Percentiles rank a stretch among this genome's conserved stretches.
These are phyloP conservation scores for Machimus atricapillus DNA, from an alignment of 2,888 invertebrate genomes.

Conservation along the genomic window DNA sequence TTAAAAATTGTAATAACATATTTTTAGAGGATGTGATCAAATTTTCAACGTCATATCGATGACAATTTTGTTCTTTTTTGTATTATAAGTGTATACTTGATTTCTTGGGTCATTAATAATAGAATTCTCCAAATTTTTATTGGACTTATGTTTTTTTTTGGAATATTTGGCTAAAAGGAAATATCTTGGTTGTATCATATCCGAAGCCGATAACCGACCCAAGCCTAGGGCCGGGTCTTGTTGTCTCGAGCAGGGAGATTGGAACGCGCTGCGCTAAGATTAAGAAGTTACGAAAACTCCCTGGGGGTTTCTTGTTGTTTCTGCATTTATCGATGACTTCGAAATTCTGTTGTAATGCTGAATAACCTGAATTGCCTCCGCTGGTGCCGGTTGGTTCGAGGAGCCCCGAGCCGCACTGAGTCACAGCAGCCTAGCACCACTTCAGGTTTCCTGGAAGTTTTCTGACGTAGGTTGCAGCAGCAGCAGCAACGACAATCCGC, in stretches of 20 bases:
- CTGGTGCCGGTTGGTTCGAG: neutral
- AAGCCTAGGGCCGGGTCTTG: neutral
- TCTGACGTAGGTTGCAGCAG: constrained; percentile 24
- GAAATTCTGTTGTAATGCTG: constrained; percentile 28
- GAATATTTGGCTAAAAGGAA: neutral
- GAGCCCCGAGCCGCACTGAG: neutral
- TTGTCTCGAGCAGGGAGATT: neutral
- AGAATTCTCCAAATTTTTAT: neutral
- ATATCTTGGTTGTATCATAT: neutral
- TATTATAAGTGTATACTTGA: neutral
- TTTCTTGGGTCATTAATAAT: neutral
- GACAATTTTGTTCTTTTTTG: no score
- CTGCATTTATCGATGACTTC: constrained; percentile 16
- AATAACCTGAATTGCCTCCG: constrained; percentile 8
- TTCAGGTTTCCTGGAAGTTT: constrained; percentile 19
- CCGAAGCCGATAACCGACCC: neutral
- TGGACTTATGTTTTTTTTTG: neutral
- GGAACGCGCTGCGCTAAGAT: neutral
- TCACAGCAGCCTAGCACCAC: neutral
- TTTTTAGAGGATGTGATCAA: no score
- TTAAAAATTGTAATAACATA: neutral
- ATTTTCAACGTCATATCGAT: no score
- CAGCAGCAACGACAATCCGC: neutral
- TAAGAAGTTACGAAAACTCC: constrained; percentile 5
- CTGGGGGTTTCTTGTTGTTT: neutral